phyloP scores from a whole-genome alignment of 1,140 invertebrate genomes.

The Sitobion miscanthi region DNA sequence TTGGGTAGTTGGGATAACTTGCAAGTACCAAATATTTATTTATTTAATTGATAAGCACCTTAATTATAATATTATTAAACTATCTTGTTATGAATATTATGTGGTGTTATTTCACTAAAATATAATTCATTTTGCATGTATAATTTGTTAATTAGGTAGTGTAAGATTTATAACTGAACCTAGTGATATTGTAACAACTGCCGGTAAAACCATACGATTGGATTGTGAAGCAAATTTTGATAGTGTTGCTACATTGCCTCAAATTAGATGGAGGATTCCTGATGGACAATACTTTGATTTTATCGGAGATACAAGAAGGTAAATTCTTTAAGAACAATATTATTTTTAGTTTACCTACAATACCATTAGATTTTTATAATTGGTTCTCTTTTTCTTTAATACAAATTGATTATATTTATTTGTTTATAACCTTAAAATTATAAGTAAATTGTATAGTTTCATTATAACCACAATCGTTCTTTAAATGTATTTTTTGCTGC shows the following conservation, averaged over 20 bases:
- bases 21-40: too few relatives aligned
- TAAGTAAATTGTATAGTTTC: background rate
- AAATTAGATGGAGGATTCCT: slow-evolving; percentile 53
- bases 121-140: background rate
- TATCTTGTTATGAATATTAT: background rate
- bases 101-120: background rate
- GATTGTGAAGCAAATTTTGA: slow-evolving; percentile 58
- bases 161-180: slow-evolving; percentile 54
- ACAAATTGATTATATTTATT: background rate
- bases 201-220: slow-evolving; percentile 62
- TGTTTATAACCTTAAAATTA: background rate
- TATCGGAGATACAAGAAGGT: slow-evolving; percentile 45
- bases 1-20: too few relatives aligned
- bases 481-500: background rate
- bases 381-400: background rate
- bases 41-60: too few relatives aligned
- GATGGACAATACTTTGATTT: slow-evolving; percentile 45
- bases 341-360: background rate
- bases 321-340: slow-evolving; percentile 37
- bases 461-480: background rate
- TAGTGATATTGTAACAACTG: slow-evolving; percentile 58
- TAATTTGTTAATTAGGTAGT: slow-evolving; percentile 20
- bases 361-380: background rate
- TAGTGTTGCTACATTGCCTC: slow-evolving; percentile 55
- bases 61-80: too few relatives aligned